Evolutionary conservation across 2,888 invertebrate species (phyloP), one percentile per base, ranked within the genome.

Genomic region (Drosophila anomelani): DNA sequence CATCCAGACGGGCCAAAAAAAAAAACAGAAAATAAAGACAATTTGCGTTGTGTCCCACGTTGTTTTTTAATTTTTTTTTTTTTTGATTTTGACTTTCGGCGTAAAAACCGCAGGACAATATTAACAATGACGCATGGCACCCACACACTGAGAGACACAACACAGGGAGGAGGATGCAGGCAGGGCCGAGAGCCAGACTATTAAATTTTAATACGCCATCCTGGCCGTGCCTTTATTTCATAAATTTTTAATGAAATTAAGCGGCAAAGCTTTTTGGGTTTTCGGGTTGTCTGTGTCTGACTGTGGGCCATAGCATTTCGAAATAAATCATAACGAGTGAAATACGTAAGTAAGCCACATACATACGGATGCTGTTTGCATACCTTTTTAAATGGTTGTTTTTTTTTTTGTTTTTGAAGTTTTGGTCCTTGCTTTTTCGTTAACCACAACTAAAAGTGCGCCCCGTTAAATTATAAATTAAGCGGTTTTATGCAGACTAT

Each of bases 221-320:
- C 81, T 79, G 68, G 68, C 80, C 83, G 85, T 88, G 88, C 85
- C 85, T 88, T 87, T 88, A 78, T 87, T 80, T 82, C 82, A 86
- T 86, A 88, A 82, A 86, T 85, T 89, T 88, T 86, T 86, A 88
- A 86, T 85, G 85, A 85, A 85, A 85, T 85, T 88, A 85, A 85
- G 85, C 89, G 85, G 81, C 85, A 88, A 88, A 84, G 87, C 84
- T 81, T 86, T 85, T 85, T 79, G 86, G 83, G 76, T 60, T 75
- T 55, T 68, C 44, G 29, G 69, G 39, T 26, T 68, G 54, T 44
- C 44, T 39, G 51, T 68, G 67, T 56, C 63, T 74, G 75, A 54
- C 46, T 58, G 49, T 63, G 64, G 64, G 34, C 44, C 56, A 80
- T 75, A 46, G 81, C 67, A 77, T 73, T 72, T 58, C 70, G 69